These are phyloP conservation scores for Varanus komodoensis DNA, from an alignment of 2,113 vertebrate genomes.

Conservation along the genomic window DNA sequence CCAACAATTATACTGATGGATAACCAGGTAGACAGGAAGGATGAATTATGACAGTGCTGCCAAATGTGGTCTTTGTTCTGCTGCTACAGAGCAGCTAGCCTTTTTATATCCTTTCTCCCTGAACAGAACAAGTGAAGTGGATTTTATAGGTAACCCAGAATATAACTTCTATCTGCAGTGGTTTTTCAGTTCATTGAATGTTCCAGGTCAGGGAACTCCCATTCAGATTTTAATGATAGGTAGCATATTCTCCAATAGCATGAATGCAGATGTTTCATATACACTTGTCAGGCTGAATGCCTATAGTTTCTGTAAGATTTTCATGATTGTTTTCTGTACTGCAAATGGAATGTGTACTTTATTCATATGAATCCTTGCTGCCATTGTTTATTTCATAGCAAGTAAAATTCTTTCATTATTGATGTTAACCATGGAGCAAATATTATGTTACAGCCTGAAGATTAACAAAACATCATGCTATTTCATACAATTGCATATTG, in stretches of 20 bases:
- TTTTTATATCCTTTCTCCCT: background rate
- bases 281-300: background rate
- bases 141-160: background rate
- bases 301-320: slow-evolving; percentile 46
- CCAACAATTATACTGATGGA: background rate
- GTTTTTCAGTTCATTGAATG: slow-evolving; percentile 10
- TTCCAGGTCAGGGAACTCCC: background rate
- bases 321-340: background rate
- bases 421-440: slow-evolving; percentile 34
- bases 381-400: slow-evolving; percentile 15
- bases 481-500: slow-evolving; percentile 6
- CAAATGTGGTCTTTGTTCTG: background rate
- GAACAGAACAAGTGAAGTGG: background rate
- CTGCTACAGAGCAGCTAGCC: background rate
- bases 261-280: slow-evolving; percentile 27
- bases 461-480: slow-evolving; percentile 23
- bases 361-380: slow-evolving; percentile 5
- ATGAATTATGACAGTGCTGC: background rate
- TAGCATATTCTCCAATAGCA: background rate
- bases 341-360: slow-evolving; percentile 34
- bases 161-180: slow-evolving; percentile 29
- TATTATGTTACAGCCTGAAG: background rate
- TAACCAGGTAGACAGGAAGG: background rate
- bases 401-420: slow-evolving; percentile 20
- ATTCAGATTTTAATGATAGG: background rate